A percentile compares a stretch with the other conserved stretches of the same genome.
These are phyloP conservation scores for Drosophila anomalata DNA, from an alignment of 2,888 invertebrate genomes.

Conservation along the genomic window DNA sequence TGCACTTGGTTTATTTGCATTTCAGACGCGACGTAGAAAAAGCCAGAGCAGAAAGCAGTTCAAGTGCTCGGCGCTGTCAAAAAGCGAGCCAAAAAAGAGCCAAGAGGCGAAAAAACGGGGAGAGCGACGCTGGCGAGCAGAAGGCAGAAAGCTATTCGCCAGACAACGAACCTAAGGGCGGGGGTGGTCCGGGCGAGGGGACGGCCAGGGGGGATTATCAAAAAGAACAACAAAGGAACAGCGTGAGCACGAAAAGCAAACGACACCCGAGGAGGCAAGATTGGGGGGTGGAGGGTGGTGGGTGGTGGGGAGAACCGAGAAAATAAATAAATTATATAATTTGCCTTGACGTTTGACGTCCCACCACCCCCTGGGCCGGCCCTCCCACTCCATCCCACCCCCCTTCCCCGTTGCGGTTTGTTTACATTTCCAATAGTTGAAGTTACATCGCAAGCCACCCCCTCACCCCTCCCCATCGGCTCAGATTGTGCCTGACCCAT, in stretches of 20 bases:
- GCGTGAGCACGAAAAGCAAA: slow-evolving; percentile 16
- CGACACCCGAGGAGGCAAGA: slow-evolving; percentile 1
- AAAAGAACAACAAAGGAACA: slow-evolving; percentile 22
- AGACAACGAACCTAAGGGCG: slow-evolving; percentile 23
- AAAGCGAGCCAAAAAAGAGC: background rate
- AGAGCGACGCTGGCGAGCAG: slow-evolving; percentile 37
- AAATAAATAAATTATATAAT: slow-evolving; percentile 53
- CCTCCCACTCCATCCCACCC: background rate
- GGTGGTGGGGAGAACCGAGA: slow-evolving; percentile 17
- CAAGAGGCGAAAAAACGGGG: background rate
- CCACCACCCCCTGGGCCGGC: background rate
- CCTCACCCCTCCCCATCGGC: background rate
- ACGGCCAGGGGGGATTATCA: slow-evolving; percentile 21
- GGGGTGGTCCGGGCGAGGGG: slow-evolving; percentile 5
- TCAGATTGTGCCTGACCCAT: slow-evolving; percentile 27
- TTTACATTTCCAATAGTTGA: slow-evolving; percentile 44
- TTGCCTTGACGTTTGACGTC: slow-evolving; percentile 46
- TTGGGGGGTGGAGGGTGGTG: slow-evolving; percentile 1
- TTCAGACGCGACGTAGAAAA: slow-evolving; percentile 42
- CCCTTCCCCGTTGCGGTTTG: slow-evolving; percentile 12
- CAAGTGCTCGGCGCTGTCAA: slow-evolving; percentile 25
- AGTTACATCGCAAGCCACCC: slow-evolving; percentile 22
- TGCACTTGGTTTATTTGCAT: slow-evolving; percentile 37
- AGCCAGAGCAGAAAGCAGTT: slow-evolving; percentile 26
- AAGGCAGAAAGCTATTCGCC: slow-evolving; percentile 46